Evolutionary conservation across 2,113 vertebrate species (phyloP).

Genomic region (Dromiciops gliroides): DNA sequence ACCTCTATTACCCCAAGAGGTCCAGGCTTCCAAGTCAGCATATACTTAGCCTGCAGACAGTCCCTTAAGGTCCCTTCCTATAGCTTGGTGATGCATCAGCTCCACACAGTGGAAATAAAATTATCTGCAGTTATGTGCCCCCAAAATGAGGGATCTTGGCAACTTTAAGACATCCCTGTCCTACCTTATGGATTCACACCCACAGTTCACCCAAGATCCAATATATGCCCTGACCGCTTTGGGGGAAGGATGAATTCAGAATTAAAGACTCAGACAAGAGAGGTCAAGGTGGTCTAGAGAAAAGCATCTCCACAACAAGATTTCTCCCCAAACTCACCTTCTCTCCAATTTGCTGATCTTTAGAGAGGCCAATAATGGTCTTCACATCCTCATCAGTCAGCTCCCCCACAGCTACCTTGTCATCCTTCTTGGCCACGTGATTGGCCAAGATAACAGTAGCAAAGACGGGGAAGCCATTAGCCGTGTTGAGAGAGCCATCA

Average conservation of each 20-base stretch:
- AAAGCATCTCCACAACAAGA: background rate
- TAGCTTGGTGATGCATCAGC: background rate
- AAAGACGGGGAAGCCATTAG: constrained; percentile 96
- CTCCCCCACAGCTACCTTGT: constrained; percentile 92
- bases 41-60: background rate
- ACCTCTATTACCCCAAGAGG: background rate
- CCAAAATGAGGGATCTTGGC: rapidly evolving
- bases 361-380: constrained; percentile 92
- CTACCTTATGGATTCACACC: background rate
- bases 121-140: background rate
- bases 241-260: background rate
- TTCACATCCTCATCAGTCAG: constrained; percentile 97
- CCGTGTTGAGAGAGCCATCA: constrained; percentile 95
- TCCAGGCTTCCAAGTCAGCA: background rate
- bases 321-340: constrained; percentile 83
- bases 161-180: background rate
- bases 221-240: background rate
- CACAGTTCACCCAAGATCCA: background rate
- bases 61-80: background rate
- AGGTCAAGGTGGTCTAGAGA: background rate
- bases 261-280: background rate
- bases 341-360: constrained; percentile 95
- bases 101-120: background rate
- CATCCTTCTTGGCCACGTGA: constrained; percentile 92
- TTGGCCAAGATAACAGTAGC: constrained; percentile 98